Evolutionary conservation across 2,113 vertebrate genomes (phyloP).

Genomic region (Hymenochirus boettgeri): DNA sequence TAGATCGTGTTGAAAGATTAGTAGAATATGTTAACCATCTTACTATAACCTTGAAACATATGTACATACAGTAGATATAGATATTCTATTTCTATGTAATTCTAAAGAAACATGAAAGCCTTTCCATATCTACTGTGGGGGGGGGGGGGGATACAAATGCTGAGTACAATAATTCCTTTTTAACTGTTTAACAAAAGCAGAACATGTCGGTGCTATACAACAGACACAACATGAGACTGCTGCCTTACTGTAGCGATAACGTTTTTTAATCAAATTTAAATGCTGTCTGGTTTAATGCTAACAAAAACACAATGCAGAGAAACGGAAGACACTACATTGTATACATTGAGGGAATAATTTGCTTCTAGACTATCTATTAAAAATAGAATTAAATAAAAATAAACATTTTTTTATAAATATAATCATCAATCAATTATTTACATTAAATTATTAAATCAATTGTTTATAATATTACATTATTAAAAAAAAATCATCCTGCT

Average conservation of each 20-base stretch:
- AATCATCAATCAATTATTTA: no score
- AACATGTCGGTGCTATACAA: constrained; percentile 15
- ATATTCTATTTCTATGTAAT: no score
- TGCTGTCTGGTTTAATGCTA: constrained; percentile 23
- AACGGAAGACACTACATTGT: constrained; percentile 4
- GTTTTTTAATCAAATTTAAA: constrained; percentile 37
- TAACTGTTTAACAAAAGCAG: constrained; percentile 29
- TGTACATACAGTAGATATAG: no score
- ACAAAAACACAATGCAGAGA: constrained; percentile 13
- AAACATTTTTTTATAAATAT: constrained; percentile 2
- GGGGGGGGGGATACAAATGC: constrained; percentile 1
- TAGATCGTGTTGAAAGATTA: no score
- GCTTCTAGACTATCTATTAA: constrained; percentile 2
- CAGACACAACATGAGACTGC: constrained; percentile 1
- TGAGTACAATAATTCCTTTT: constrained; percentile 24
- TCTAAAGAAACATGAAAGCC: no score
- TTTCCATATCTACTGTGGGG: no score
- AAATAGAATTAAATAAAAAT: not conserved
- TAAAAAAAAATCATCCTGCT: not conserved
- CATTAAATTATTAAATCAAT: no score
- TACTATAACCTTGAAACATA: no score
- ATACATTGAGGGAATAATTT: constrained; percentile 16
- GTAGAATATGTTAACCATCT: no score
- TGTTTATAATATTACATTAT: not conserved
- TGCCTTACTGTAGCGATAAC: constrained; percentile 23